Percentiles rank a stretch among this genome's conserved stretches.
phyloP scores from a whole-genome alignment of 64 coral and sea anemone species.

The Stylophora pistillata region DNA sequence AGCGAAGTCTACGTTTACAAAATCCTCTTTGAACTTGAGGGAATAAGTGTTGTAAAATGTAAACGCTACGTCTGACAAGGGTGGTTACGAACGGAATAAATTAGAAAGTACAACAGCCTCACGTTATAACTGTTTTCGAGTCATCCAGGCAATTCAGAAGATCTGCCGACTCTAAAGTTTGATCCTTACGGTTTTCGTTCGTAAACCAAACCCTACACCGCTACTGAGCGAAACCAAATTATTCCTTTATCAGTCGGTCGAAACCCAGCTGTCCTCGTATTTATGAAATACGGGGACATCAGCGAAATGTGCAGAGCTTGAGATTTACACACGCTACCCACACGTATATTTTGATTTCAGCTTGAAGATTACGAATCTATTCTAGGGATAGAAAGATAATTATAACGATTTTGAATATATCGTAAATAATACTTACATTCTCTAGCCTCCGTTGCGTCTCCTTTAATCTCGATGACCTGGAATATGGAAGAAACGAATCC shows the following conservation, averaged over 20 bases:
- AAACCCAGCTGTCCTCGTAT: background rate
- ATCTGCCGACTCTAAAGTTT: background rate
- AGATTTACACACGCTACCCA: constrained; percentile 14
- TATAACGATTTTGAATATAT: background rate
- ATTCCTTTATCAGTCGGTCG: background rate
- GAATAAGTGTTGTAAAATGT: too few relatives aligned
- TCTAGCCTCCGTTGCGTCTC: constrained; percentile 38
- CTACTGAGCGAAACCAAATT: background rate
- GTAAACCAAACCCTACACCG: background rate
- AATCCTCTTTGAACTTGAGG: too few relatives aligned
- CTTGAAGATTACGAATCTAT: constrained; percentile 18
- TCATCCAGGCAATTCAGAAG: too few relatives aligned
- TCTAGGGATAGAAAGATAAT: background rate
- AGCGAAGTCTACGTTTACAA: too few relatives aligned
- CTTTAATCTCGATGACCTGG: constrained; percentile 30
- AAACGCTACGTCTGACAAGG: too few relatives aligned
- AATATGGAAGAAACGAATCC: background rate
- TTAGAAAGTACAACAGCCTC: too few relatives aligned
- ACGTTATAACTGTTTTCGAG: too few relatives aligned
- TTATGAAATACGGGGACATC: background rate
- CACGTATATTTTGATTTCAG: constrained; percentile 11
- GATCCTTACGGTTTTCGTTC: background rate
- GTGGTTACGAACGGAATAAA: too few relatives aligned
- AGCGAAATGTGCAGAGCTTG: background rate
- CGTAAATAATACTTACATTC: constrained; percentile 26